phyloP scores from a whole-genome alignment of 2,888 invertebrate species.

The Elegia similella region DNA sequence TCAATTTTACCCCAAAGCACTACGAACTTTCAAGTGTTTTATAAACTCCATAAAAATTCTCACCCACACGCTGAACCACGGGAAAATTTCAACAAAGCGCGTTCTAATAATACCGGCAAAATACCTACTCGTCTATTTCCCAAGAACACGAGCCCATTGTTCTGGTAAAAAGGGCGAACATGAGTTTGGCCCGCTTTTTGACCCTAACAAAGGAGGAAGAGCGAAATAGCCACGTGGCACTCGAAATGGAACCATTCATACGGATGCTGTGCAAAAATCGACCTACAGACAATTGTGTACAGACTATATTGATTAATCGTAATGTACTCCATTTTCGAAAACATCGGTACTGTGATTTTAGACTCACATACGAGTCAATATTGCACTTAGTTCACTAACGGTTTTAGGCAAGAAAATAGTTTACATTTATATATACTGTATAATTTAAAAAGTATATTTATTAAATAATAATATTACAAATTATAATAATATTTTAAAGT shows the following conservation, averaged over 20 bases:
- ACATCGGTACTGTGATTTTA: background rate
- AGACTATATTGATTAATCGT: slow-evolving; percentile 19
- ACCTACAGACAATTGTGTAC: slow-evolving; percentile 16
- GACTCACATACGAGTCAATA: background rate
- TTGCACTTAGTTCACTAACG: background rate
- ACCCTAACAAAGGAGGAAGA: slow-evolving; percentile 58
- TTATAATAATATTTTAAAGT: too few species aligned
- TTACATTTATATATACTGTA: too few species aligned
- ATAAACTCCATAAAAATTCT: slow-evolving; percentile 12
- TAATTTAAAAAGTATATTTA: too few species aligned
- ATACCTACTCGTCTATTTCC: slow-evolving; percentile 49
- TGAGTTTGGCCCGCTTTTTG: slow-evolving; percentile 71
- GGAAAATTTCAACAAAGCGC: slow-evolving; percentile 46
- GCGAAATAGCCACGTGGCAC: slow-evolving; percentile 63
- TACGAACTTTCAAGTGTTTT: background rate
- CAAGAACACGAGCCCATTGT: slow-evolving; percentile 59
- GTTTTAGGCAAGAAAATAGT: too few species aligned
- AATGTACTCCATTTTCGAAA: background rate
- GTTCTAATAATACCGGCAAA: slow-evolving; percentile 53
- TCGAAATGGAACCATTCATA: slow-evolving; percentile 33
- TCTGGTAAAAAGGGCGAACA: slow-evolving; percentile 55
- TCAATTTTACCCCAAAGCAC: background rate
- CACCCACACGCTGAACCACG: slow-evolving; percentile 29
- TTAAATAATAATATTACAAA: too few species aligned
- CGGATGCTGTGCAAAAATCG: slow-evolving; percentile 21